Base-by-base conservation (phyloP, 2,888 invertebrate species). In the Drosophila maculinotata region DNA sequence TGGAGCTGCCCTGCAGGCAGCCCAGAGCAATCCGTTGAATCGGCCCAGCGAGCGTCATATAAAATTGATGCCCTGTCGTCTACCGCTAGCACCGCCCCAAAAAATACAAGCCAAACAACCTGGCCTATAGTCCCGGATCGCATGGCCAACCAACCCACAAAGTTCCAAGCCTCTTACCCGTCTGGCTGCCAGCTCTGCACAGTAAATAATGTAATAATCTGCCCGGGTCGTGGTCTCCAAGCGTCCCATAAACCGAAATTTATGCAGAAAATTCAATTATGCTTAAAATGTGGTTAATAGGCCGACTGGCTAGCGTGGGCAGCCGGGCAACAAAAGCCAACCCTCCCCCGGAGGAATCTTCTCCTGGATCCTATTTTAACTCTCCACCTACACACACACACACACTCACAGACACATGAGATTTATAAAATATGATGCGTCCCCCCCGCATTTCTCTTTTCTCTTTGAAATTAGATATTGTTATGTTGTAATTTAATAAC, bases 141-240 rank as follows among this genome's bases (percentile, higher is more conserved):
- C 59, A 48, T 53, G 48, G 53, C 35, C 54, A 49, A 28, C 20
- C 33, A 28, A 23, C 26, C 9, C 41, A 14, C 12, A 38, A 51
- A 14, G 9, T 23, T 35, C 30, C 17, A 17, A 25, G n/a, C 15
- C 14, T 10, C 30, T 3, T 14, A 28, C 36, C 33, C 36, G 25
- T 8, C 44, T 25, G 30, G 44, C 51, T 35, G 23, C 33, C 54
- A 26, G 42, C 47, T 23, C 41, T 45, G 52, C 62, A 72, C 87
- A 81, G 82, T 83, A 83, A 87, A 83, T 83, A 83, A 83, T 87
- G 85, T 83, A 83, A 83, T 83, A 83, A 83, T 87, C 82, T 87
- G 87, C 57, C 56, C 56, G 57, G 81, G 86, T 72, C 75, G 84
- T 80, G 73, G 85, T 84, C 84, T 82, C 87, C 73, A 76, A 59